A percentile compares a stretch with the other conserved stretches of the same genome.
Conservation (phyloP, 2,888 invertebrate species). For the Phyllotreta cruciferae region DNA sequence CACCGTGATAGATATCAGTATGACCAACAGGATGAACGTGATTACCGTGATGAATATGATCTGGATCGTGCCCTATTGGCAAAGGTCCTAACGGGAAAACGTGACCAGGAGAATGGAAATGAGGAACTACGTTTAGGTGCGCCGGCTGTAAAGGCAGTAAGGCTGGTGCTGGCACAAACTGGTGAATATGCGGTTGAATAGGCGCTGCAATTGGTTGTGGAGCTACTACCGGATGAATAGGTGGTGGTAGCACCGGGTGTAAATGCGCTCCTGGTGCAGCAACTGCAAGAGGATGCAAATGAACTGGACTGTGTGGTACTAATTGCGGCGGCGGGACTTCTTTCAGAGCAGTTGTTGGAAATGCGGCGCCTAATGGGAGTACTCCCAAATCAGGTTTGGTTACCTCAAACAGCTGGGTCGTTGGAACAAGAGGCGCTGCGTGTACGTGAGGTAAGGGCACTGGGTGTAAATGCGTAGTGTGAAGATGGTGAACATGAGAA, state of each 20-base stretch:
- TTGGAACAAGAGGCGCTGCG: slow-evolving; percentile 38
- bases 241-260: slow-evolving; percentile 27
- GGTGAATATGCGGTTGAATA: slow-evolving; percentile 15
- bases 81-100: neutral
- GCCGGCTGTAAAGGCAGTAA: neutral
- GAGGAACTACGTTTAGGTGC: slow-evolving; percentile 4
- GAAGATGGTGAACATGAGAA: slow-evolving; percentile 30
- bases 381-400: slow-evolving; percentile 52
- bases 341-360: slow-evolving; percentile 47
- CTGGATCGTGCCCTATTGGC: slow-evolving; percentile 1
- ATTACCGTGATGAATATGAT: slow-evolving; percentile 13
- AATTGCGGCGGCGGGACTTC: slow-evolving; percentile 38
- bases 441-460: slow-evolving; percentile 21
- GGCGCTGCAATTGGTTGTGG: slow-evolving; percentile 10
- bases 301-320: slow-evolving; percentile 24
- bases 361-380: slow-evolving; percentile 49
- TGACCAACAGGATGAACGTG: slow-evolving; percentile 10
- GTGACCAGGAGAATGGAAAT: slow-evolving; percentile 13
- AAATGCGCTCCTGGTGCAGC: slow-evolving; percentile 29
- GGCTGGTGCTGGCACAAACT: slow-evolving; percentile 11
- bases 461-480: neutral
- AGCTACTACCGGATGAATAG: slow-evolving; percentile 19
- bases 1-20: slow-evolving; percentile 5
- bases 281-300: slow-evolving; percentile 26
- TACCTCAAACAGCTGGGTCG: slow-evolving; percentile 48